phyloP scores from a whole-genome alignment of 2,113 vertebrate species.

The Xiphophorus couchianus region DNA sequence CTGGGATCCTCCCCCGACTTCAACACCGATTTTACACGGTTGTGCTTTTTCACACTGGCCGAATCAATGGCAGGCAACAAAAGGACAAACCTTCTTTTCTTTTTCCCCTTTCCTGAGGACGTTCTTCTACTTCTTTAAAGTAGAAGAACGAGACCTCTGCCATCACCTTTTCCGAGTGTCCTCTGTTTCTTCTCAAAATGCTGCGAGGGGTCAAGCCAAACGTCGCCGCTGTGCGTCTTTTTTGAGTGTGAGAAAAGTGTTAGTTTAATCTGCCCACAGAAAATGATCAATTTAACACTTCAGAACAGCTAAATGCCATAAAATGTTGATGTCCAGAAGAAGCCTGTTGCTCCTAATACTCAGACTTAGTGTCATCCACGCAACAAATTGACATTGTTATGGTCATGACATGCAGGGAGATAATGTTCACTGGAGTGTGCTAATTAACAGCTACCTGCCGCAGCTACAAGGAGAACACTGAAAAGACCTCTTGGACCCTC shows the following conservation, averaged over 20 bases:
- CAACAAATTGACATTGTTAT: slow-evolving; percentile 65
- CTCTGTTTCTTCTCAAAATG: slow-evolving; percentile 49
- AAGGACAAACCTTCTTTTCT: slow-evolving; percentile 68
- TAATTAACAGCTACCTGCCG: slow-evolving; percentile 75
- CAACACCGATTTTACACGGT: slow-evolving; percentile 82
- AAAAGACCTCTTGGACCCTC: slow-evolving; percentile 67
- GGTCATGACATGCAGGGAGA: slow-evolving; percentile 46
- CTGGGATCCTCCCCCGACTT: slow-evolving; percentile 77
- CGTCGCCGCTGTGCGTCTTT: slow-evolving; percentile 63
- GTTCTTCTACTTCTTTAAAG: slow-evolving; percentile 65
- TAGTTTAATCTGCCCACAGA: slow-evolving; percentile 52
- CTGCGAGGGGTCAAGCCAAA: slow-evolving; percentile 68
- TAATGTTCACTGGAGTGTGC: slow-evolving; percentile 68
- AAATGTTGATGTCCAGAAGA: not conserved
- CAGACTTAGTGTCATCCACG: slow-evolving; percentile 41
- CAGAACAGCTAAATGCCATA: too few relatives aligned
- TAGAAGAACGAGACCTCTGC: slow-evolving; percentile 75
- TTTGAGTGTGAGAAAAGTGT: slow-evolving; percentile 69
- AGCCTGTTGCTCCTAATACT: not conserved
- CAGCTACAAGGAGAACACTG: slow-evolving; percentile 56
- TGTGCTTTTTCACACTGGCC: slow-evolving; percentile 79
- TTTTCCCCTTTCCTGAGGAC: slow-evolving; percentile 41
- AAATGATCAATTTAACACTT: slow-evolving; percentile 32
- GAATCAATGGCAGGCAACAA: slow-evolving; percentile 76
- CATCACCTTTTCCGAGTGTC: slow-evolving; percentile 65